phyloP scores from a whole-genome alignment of 1,140 invertebrate species.

The Leptoteleia sp. region DNA sequence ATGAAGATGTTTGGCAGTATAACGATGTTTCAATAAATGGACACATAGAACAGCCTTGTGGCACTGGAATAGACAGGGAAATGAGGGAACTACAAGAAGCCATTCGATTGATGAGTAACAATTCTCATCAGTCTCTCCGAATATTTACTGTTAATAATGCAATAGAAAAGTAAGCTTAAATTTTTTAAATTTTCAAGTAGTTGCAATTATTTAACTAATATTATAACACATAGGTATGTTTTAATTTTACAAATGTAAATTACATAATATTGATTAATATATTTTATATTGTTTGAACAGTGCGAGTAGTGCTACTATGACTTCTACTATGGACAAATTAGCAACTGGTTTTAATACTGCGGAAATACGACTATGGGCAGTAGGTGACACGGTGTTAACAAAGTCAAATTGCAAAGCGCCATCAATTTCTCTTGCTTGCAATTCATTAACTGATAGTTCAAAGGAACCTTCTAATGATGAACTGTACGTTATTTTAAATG shows the following conservation, averaged over 20 bases:
- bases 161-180: constrained; percentile 82
- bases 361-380: constrained; percentile 84
- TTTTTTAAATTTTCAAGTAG: too few relatives aligned
- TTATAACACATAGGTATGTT: too few relatives aligned
- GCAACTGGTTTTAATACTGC: constrained; percentile 84
- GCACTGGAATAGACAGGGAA: constrained; percentile 83
- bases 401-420: constrained; percentile 71
- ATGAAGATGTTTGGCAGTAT: constrained; percentile 66
- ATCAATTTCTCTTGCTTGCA: constrained; percentile 70
- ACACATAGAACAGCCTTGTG: constrained; percentile 81
- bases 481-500: constrained; percentile 4
- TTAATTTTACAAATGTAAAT: too few relatives aligned
- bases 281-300: too few relatives aligned
- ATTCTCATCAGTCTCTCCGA: constrained; percentile 82
- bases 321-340: constrained; percentile 82
- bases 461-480: constrained; percentile 62
- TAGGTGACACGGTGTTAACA: constrained; percentile 83
- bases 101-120: constrained; percentile 82
- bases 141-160: constrained; percentile 84
- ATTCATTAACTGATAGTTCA: constrained; percentile 67
- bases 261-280: too few relatives aligned
- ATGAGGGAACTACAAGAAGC: constrained; percentile 84
- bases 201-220: too few relatives aligned
- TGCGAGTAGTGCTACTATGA: constrained; percentile 83
- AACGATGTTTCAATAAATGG: constrained; percentile 80